Evolutionary conservation across 2,113 vertebrate species (phyloP).

Genomic region (Cheilinus undulatus): DNA sequence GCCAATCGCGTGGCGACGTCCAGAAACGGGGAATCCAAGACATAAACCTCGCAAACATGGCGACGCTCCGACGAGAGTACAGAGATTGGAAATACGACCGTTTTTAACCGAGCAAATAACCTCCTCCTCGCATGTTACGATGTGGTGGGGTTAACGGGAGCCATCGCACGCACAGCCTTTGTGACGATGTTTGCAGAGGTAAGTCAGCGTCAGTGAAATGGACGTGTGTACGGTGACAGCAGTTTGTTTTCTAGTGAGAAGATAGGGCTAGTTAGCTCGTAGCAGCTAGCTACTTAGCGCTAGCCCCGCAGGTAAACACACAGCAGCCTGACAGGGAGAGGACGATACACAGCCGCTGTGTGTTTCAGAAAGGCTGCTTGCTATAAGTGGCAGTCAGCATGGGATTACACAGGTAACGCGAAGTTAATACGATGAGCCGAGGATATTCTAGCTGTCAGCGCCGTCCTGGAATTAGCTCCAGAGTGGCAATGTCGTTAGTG

Average conservation of each 20-base stretch:
- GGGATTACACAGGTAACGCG: slow-evolving; percentile 76
- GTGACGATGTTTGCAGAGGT: slow-evolving; percentile 87
- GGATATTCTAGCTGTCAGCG: slow-evolving; percentile 51
- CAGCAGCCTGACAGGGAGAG: slow-evolving; percentile 38
- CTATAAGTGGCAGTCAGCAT: slow-evolving; percentile 56
- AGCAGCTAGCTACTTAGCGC: slow-evolving; percentile 55
- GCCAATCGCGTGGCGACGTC: slow-evolving; percentile 73
- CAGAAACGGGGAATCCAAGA: slow-evolving; percentile 53
- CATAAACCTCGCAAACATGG: slow-evolving; percentile 85
- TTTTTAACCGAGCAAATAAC: slow-evolving; percentile 72
- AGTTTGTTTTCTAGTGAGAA: slow-evolving; percentile 61
- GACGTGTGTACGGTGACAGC: background rate
- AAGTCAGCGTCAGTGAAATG: slow-evolving; percentile 47
- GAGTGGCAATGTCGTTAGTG: slow-evolving; percentile 39
- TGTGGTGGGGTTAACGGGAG: slow-evolving; percentile 81
- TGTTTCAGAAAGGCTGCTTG: slow-evolving; percentile 37
- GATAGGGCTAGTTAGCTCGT: slow-evolving; percentile 59
- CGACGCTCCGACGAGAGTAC: slow-evolving; percentile 80
- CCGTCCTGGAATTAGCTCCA: slow-evolving; percentile 61
- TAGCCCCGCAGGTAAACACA: slow-evolving; percentile 79
- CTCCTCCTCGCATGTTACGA: slow-evolving; percentile 60
- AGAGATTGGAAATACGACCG: slow-evolving; percentile 76
- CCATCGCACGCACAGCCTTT: slow-evolving; percentile 70
- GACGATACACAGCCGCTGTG: slow-evolving; percentile 36
- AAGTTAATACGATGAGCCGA: slow-evolving; percentile 66